Evolutionary conservation across 1,140 invertebrate genomes (phyloP).

Genomic region (Psix sp.): DNA sequence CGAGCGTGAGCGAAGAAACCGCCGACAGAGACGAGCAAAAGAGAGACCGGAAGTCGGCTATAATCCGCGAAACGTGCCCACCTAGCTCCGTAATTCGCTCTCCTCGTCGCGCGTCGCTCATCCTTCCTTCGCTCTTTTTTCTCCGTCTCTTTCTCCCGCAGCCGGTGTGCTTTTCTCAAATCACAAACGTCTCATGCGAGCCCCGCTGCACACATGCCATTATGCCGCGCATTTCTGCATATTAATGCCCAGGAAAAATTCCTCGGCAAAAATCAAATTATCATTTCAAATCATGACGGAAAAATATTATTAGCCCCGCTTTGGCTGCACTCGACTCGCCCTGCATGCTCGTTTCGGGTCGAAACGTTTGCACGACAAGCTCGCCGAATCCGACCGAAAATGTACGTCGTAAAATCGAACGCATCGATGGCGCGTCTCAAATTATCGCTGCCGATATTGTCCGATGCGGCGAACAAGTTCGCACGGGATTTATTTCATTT

Average conservation of each 20-base stretch:
- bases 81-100: slow-evolving; percentile 51
- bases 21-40: slow-evolving; percentile 43
- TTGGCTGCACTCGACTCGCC: background rate
- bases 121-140: slow-evolving; percentile 8
- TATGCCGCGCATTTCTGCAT: slow-evolving; percentile 44
- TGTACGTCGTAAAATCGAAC: no score
- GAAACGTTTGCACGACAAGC: no score
- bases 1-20: slow-evolving; percentile 59
- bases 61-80: slow-evolving; percentile 67
- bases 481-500: no score
- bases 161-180: slow-evolving; percentile 36
- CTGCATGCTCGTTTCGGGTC: no score
- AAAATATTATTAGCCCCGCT: slow-evolving; percentile 32
- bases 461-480: no score
- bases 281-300: slow-evolving; percentile 45
- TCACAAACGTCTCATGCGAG: slow-evolving; percentile 42
- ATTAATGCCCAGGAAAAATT: slow-evolving; percentile 51
- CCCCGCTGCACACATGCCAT: slow-evolving; percentile 29
- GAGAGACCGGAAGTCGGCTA: slow-evolving; percentile 68
- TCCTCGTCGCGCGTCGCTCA: slow-evolving; percentile 11
- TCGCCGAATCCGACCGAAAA: no score
- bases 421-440: no score
- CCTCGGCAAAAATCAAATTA: slow-evolving; percentile 45
- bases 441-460: no score
- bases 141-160: slow-evolving; percentile 15